These are phyloP conservation scores for Bufo gargarizans DNA, from an alignment of 2,113 vertebrate genomes.

Conservation along the genomic window DNA sequence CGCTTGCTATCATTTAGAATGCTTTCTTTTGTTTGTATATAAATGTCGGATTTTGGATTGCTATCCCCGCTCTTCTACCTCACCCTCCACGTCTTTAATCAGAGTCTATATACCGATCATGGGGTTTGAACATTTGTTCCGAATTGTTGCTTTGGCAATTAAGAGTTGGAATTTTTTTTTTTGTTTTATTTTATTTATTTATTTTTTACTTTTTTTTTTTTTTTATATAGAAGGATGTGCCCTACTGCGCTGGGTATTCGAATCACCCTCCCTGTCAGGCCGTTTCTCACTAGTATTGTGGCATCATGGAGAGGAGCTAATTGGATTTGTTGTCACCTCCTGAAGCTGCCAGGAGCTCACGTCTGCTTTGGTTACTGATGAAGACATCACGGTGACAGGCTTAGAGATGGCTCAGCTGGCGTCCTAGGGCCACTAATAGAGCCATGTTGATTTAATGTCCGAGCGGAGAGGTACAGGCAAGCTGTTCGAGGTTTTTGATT, in stretches of 20 bases:
- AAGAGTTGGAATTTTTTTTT: constrained; percentile 61
- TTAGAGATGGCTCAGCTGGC: constrained; percentile 97
- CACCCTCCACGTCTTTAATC: constrained; percentile 6
- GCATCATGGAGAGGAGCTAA: constrained; percentile 96
- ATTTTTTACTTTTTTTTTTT: constrained; percentile 34
- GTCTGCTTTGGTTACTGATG: constrained; percentile 99
- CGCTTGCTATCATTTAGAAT: constrained; percentile 1
- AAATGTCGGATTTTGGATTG: constrained; percentile 24
- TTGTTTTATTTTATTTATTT: constrained; percentile 55
- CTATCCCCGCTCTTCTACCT: neutral
- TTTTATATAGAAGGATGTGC: constrained; percentile 62
- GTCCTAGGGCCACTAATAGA: constrained; percentile 94
- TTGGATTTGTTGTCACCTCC: constrained; percentile 99
- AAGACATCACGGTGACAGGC: constrained; percentile 99
- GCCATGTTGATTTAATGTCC: constrained; percentile 90
- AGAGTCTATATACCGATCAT: constrained; percentile 60
- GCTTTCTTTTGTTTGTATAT: constrained; percentile 41
- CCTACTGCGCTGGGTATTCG: constrained; percentile 77
- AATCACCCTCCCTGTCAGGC: constrained; percentile 81
- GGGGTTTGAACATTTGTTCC: constrained; percentile 65
- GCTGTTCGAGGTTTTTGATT: constrained; percentile 83
- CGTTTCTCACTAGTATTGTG: constrained; percentile 76
- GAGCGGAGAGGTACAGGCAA: constrained; percentile 88
- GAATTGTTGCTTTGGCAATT: constrained; percentile 71
- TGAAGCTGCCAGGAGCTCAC: constrained; percentile 92